Evolutionary conservation across 2,797 vertebrate genomes (phyloP).

Genomic region (Nannoperca australis): DNA sequence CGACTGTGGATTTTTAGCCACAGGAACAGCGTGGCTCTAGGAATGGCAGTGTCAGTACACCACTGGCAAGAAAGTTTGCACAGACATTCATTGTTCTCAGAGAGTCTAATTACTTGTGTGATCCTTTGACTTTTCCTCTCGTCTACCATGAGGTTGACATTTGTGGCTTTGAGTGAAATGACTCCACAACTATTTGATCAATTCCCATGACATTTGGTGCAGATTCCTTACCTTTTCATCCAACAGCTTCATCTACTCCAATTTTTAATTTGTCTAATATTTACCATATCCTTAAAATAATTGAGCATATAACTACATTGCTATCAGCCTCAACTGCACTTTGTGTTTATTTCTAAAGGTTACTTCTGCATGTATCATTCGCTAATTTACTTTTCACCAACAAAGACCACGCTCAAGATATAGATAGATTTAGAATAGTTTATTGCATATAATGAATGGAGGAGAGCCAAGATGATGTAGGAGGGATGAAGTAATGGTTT

Average conservation of each 20-base stretch:
- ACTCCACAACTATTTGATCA: not conserved
- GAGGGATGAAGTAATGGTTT: too few relatives aligned
- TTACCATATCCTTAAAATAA: not conserved
- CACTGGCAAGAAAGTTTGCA: not conserved
- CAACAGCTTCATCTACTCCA: not conserved
- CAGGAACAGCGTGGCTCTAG: not conserved
- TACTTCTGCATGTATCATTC: not conserved
- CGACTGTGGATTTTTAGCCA: not conserved
- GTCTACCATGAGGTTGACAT: not conserved
- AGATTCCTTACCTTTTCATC: not conserved
- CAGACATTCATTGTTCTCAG: not conserved
- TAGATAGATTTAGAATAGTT: too few relatives aligned
- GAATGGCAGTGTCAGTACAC: not conserved
- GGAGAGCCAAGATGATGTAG: too few relatives aligned
- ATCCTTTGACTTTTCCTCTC: not conserved
- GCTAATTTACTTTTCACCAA: not conserved
- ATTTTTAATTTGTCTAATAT: not conserved
- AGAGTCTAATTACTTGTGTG: not conserved
- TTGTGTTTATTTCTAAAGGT: not conserved
- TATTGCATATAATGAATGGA: too few relatives aligned
- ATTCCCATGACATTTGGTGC: too few relatives aligned
- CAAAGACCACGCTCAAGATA: too few relatives aligned
- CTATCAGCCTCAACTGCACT: too few relatives aligned
- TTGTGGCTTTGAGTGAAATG: slow-evolving; percentile 1
- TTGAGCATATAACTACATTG: not conserved